These are phyloP conservation scores for Apeltes quadracus DNA, from an alignment of 2,113 vertebrate genomes.

Conservation along the genomic window DNA sequence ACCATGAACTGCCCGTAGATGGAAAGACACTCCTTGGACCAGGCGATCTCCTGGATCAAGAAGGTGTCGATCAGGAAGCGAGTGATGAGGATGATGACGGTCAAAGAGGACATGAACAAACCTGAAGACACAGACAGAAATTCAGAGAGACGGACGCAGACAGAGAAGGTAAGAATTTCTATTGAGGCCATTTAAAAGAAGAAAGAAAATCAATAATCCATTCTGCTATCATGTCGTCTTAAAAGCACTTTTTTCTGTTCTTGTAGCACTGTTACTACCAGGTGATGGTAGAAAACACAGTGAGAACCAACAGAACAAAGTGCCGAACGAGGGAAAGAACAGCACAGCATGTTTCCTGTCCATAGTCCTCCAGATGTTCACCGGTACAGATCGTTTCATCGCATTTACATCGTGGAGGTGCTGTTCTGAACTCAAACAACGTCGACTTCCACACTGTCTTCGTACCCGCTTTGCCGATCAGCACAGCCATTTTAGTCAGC, in stretches of 20 bases:
- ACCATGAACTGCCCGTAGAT: conserved; percentile 97
- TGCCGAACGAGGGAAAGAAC: neutral
- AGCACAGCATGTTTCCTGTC: neutral
- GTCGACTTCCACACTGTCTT: neutral
- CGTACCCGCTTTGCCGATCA: conserved; percentile 98
- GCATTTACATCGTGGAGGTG: neutral
- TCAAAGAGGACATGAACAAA: conserved; percentile 93
- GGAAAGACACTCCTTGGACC: conserved; percentile 89
- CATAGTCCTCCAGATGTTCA: too few species aligned
- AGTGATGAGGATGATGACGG: conserved; percentile 93
- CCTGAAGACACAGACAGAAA: conserved; percentile 74
- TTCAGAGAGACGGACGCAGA: neutral
- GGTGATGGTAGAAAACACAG: neutral
- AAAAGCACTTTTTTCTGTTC: too few species aligned
- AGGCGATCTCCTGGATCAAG: conserved; percentile 89
- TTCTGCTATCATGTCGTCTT: too few species aligned
- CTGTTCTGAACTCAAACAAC: neutral
- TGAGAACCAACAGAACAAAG: neutral
- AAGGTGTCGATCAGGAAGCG: conserved; percentile 96
- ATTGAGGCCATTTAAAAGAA: too few species aligned
- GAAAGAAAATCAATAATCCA: too few species aligned
- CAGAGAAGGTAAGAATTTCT: neutral
- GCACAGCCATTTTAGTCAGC: conserved; percentile 94
- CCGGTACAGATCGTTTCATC: neutral
- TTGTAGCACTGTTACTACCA: too few species aligned